Base-by-base conservation (phyloP, 2,797 vertebrate genomes). In the Chaenodraco wilsoni region DNA sequence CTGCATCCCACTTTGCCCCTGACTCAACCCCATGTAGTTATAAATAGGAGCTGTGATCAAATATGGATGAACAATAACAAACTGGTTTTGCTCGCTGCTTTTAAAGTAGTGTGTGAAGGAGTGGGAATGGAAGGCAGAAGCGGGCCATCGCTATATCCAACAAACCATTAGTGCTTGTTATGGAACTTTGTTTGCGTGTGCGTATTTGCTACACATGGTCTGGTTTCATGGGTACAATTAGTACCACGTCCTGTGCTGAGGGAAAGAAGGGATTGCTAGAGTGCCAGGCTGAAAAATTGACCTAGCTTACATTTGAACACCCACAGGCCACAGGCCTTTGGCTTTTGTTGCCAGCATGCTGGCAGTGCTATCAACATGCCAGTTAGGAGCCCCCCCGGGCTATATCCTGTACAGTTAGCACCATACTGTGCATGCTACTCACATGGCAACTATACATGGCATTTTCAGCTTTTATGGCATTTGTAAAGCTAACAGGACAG, bases 51-150 rank as follows among this genome's bases (percentile, higher is more conserved):
- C 52, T 13, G 11, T 75, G 78, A 90, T 92, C 61, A 91, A 93
- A 91, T 87, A 92, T 92, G 86, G 73, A 92, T 92, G 89, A 92
- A 90, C 74, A 88, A 92, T 87, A 90, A 90, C 87, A 89, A 88
- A 87, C 55, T 14, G 80, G 49, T 78, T 17, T 48, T 5, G 57
- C 80, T 73, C 14, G 31, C 74, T 72, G 78, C 83, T 82, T 88
- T 84, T 74, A 68, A 65, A 48, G 52, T 44, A 49, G 5, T 40
- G 11, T 52, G 60, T 49, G 55, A 21, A 79, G 50, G 71, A 63
- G 68, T 9, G 55, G 71, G 71, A 75, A 69, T 69, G 49, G 71
- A 63, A 82, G 76, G 76, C 73, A 65, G 74, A 79, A 61, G 59
- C 74, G 11, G 71, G 66, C 31, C 80, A 51, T 46, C 9, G 56